Conservation (phyloP, 2,888 invertebrate genomes). For the Idaea dimidiata region DNA sequence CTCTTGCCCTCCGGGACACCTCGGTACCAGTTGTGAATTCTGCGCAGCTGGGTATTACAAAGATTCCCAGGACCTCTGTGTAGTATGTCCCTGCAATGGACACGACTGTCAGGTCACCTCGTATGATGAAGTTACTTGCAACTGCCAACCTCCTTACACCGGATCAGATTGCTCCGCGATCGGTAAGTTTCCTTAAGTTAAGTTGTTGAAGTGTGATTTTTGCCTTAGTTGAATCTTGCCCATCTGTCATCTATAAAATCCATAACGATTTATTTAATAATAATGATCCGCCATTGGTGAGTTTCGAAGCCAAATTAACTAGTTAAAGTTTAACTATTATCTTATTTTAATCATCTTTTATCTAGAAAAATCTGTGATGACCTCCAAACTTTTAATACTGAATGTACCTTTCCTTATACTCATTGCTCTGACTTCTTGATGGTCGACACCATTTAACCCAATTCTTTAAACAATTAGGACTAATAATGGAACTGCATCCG, state of each 20-base stretch:
- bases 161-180: slow-evolving; percentile 83
- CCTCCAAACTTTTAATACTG: neutral
- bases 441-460: slow-evolving; percentile 17
- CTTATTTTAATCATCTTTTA: neutral
- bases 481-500: slow-evolving; percentile 71
- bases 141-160: slow-evolving; percentile 85
- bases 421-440: neutral
- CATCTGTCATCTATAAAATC: neutral
- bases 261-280: neutral
- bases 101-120: slow-evolving; percentile 83
- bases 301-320: slow-evolving; percentile 15
- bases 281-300: slow-evolving; percentile 73
- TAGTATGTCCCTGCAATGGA: slow-evolving; percentile 88
- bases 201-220: neutral
- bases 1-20: slow-evolving; percentile 89
- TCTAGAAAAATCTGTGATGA: neutral
- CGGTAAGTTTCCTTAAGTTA: slow-evolving; percentile 41
- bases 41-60: slow-evolving; percentile 88
- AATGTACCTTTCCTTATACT: neutral
- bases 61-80: slow-evolving; percentile 83
- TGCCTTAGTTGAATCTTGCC: neutral
- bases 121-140: slow-evolving; percentile 83
- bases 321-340: neutral
- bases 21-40: slow-evolving; percentile 90
- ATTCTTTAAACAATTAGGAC: slow-evolving; percentile 48